These are phyloP conservation scores for Andricus curvator DNA, from an alignment of 2,888 invertebrate genomes.

Conservation along the genomic window DNA sequence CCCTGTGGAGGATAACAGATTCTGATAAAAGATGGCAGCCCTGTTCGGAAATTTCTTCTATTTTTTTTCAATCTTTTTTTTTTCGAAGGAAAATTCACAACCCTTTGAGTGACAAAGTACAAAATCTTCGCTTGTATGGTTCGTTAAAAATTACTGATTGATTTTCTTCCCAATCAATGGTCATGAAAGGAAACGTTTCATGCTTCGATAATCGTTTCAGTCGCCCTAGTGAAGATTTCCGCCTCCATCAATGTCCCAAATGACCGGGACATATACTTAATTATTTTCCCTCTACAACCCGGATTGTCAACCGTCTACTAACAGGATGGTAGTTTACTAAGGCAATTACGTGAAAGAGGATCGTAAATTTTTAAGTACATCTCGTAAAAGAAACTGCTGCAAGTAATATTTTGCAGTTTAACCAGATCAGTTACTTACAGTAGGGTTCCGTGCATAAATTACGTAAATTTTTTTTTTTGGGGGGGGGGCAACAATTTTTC, in stretches of 20 bases:
- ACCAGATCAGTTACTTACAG: too few relatives aligned
- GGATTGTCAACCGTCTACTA: background rate
- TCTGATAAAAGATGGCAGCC: slow-evolving; percentile 17
- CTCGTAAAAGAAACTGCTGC: too few relatives aligned
- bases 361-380: too few relatives aligned
- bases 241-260: background rate
- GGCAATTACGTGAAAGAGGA: background rate
- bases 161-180: background rate
- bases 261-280: background rate
- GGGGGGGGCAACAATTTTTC: too few relatives aligned
- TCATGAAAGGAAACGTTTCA: background rate
- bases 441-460: background rate
- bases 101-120: background rate
- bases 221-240: background rate
- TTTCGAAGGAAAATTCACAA: background rate
- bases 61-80: background rate
- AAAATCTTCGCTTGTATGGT: background rate
- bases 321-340: background rate
- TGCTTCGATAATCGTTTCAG: background rate
- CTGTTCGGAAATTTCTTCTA: background rate
- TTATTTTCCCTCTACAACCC: background rate
- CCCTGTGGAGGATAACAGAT: background rate
- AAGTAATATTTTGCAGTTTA: too few relatives aligned
- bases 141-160: background rate
- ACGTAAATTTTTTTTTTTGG: too few relatives aligned